A percentile compares a stretch with the other conserved stretches of the same genome.
These are phyloP conservation scores for Platyrinchus mystaceus DNA, from an alignment of 2,797 vertebrate genomes.

Conservation along the genomic window DNA sequence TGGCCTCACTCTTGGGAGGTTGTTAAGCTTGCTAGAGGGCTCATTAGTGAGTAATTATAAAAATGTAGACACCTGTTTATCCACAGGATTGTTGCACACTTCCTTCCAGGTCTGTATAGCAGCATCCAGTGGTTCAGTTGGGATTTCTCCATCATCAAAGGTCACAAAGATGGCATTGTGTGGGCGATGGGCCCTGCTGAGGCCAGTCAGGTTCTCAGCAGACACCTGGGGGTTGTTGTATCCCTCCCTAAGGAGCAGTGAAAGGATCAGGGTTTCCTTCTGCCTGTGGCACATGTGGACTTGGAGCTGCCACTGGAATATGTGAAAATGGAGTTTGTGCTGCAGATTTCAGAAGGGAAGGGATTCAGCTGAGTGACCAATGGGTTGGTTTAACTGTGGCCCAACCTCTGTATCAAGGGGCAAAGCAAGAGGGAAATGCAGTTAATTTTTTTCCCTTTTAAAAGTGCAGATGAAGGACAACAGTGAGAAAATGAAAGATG, in stretches of 20 bases:
- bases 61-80: not conserved
- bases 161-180: constrained; percentile 91
- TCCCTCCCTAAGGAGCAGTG: constrained; percentile 70
- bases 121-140: constrained; percentile 78
- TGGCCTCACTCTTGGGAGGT: not conserved
- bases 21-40: not conserved
- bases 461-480: not conserved
- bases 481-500: constrained; percentile 51
- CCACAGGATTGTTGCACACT: constrained; percentile 71
- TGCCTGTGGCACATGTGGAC: not conserved
- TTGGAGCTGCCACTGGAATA: not conserved
- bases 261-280: not conserved
- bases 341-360: not conserved
- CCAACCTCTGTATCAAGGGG: not conserved
- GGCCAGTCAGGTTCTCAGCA: constrained; percentile 82
- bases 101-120: constrained; percentile 81
- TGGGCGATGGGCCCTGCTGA: constrained; percentile 83
- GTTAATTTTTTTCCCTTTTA: not conserved
- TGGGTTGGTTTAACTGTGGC: not conserved
- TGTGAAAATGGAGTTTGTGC: not conserved
- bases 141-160: constrained; percentile 79
- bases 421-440: not conserved
- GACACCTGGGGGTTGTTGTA: constrained; percentile 61
- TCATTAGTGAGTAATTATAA: not conserved
- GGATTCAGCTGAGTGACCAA: not conserved